Evolutionary conservation across 2,113 vertebrate genomes (phyloP), one percentile per base, ranked within the genome.

Genomic region (Sinocyclocheilus anshuiensis): DNA sequence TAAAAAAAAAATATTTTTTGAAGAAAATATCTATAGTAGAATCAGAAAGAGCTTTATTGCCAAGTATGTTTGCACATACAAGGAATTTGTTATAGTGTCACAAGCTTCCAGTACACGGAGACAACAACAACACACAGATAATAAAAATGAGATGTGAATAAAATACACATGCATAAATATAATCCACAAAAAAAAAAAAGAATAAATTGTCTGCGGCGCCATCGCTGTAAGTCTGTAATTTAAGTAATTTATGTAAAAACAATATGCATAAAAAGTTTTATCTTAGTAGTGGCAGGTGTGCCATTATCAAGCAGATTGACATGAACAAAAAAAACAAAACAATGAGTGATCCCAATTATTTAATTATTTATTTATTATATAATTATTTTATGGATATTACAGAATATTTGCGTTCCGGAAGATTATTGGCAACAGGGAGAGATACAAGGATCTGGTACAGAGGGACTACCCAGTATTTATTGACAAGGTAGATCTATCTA

Each of bases 371-470:
- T 55, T 18, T 53, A 53, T 53, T 18, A 53, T 55, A 18, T 55
- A 15, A 36, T 77, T 75, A 36, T 26, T 65, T 42, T 18, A 13
- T 80, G 22, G 33, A 75, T 81, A 89, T 87, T 81, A 86, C 91
- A 99, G 98, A 92, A 95, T 99, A 92, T 99, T 99, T 94, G 96
- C 97, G 93, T 99, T 99, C 92, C 96, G 98, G 90, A 99, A 98
- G 89, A 90, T 97, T 84, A 97, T 99, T 91, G 98, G 97, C 87
- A 96, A 99, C 93, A 93, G 97, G 89, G 97, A 98, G 87, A 97
- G 90, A 92, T 99, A 98, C 93, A 96, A 96, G 92, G 92, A 94
- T 71, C 90, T 99, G 89, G 97, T 99, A 88, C 96, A 97, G 0
- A 94, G 93, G 77, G 97, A 99, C 91, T 99, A 99, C 88, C 97